Evolutionary conservation across 2,113 vertebrate genomes (phyloP).

Genomic region (Alethe castanea): DNA sequence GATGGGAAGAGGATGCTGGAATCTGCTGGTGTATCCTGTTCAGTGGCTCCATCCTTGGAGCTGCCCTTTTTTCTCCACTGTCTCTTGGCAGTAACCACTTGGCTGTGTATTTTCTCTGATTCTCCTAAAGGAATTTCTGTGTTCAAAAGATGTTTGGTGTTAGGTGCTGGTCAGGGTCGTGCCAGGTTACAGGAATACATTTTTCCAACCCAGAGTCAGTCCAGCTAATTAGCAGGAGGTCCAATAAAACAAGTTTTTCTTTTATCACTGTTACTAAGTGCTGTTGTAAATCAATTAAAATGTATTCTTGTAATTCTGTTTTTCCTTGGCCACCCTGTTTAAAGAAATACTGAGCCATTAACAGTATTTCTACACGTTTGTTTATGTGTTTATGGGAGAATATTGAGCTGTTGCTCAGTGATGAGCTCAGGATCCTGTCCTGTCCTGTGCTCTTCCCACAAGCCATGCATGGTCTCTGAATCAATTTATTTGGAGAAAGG

Average conservation of each 20-base stretch:
- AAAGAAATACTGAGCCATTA: neutral
- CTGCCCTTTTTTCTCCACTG: neutral
- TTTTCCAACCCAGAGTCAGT: neutral
- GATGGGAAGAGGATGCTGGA: neutral
- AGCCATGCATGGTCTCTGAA: neutral
- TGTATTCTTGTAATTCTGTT: conserved; percentile 42
- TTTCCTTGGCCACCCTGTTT: neutral
- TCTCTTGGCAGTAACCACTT: neutral
- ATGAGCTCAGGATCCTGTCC: neutral
- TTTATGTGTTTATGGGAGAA: neutral
- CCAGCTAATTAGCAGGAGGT: conserved; percentile 56
- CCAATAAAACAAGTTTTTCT: conserved; percentile 65
- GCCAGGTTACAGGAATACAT: neutral
- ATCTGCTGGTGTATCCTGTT: neutral
- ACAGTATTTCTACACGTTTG: neutral
- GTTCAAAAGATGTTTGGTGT: neutral
- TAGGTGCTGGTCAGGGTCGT: neutral
- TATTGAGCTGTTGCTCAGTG: neutral
- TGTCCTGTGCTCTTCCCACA: fast-evolving
- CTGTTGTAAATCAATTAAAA: conserved; percentile 68
- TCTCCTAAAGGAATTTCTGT: neutral
- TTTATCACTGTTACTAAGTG: conserved; percentile 64
- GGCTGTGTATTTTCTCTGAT: neutral
- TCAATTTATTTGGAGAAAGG: neutral
- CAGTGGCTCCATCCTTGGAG: neutral